Percentiles rank a stretch among this genome's conserved stretches.
phyloP scores from a whole-genome alignment of 2,888 invertebrate genomes.

The Apoda limacodes region DNA sequence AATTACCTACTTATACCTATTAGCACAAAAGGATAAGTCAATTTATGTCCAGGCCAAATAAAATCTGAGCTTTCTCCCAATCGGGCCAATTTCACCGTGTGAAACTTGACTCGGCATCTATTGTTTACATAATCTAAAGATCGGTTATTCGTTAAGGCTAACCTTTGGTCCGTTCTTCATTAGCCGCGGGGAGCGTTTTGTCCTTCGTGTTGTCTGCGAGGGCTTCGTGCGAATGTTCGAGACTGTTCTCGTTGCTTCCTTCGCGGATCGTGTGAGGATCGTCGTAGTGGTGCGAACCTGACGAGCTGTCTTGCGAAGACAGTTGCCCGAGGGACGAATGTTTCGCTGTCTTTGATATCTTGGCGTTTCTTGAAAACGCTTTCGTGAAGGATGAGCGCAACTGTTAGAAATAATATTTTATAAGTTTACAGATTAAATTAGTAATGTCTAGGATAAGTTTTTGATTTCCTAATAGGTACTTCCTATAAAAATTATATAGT shows the following conservation, averaged over 20 bases:
- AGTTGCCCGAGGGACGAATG: slow-evolving; percentile 64
- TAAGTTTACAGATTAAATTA: too few relatives aligned
- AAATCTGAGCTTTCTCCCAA: slow-evolving; percentile 29
- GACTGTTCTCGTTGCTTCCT: slow-evolving; percentile 65
- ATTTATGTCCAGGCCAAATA: too few relatives aligned
- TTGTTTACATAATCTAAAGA: too few relatives aligned
- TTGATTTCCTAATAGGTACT: too few relatives aligned
- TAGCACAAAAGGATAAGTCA: too few relatives aligned
- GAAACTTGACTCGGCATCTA: too few relatives aligned
- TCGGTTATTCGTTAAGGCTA: slow-evolving; percentile 14
- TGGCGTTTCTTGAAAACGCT: slow-evolving; percentile 91
- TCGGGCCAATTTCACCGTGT: slow-evolving; percentile 12
- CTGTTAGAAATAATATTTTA: too few relatives aligned
- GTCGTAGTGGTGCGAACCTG: slow-evolving; percentile 61
- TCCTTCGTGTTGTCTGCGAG: slow-evolving; percentile 44
- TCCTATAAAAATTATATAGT: too few relatives aligned
- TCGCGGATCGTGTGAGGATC: slow-evolving; percentile 64
- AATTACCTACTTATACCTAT: too few relatives aligned
- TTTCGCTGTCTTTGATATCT: slow-evolving; percentile 78
- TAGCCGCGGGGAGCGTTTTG: slow-evolving; percentile 38
- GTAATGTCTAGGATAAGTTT: too few relatives aligned
- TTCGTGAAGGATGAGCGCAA: slow-evolving; percentile 97
- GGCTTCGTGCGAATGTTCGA: slow-evolving; percentile 63
- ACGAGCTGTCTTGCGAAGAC: slow-evolving; percentile 60
- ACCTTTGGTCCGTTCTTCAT: slow-evolving; percentile 62